phyloP scores from a whole-genome alignment of 2,113 vertebrate genomes.

The Guaruba guarouba region DNA sequence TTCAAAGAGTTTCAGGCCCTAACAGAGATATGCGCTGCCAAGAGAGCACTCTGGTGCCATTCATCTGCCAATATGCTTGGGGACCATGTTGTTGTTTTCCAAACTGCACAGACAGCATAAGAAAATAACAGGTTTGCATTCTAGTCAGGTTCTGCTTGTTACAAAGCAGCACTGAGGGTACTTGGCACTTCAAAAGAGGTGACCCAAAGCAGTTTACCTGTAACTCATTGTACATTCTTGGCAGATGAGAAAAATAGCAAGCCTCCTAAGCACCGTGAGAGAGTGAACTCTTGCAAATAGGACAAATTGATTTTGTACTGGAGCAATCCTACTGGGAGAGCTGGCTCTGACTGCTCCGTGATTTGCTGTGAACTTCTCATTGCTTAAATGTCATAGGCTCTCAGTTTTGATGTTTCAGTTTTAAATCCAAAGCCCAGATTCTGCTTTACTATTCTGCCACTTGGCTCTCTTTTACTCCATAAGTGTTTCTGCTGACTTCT shows the following conservation, averaged over 20 bases:
- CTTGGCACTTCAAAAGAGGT: neutral
- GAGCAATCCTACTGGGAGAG: neutral
- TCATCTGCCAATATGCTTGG: slow-evolving; percentile 42
- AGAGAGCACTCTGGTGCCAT: slow-evolving; percentile 1
- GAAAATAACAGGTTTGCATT: neutral
- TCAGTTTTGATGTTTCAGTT: neutral
- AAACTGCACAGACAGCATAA: neutral
- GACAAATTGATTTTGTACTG: slow-evolving; percentile 14
- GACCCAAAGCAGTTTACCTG: slow-evolving; percentile 7
- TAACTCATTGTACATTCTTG: neutral
- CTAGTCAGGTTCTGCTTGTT: neutral
- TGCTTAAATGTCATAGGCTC: neutral
- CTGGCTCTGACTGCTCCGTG: neutral
- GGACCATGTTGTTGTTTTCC: too few species aligned
- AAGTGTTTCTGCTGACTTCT: neutral
- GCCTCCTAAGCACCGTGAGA: neutral
- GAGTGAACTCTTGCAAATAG: neutral
- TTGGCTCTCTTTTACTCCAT: neutral
- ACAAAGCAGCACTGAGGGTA: neutral
- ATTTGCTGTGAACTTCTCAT: neutral
- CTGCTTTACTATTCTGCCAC: neutral
- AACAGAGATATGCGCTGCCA: slow-evolving; percentile 2
- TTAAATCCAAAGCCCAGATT: neutral
- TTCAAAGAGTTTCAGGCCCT: neutral
- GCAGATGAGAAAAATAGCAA: neutral